Percentiles rank a stretch among this genome's conserved stretches.
Conservation (phyloP, 2,888 invertebrate genomes). For the Mellilla xanthometata region DNA sequence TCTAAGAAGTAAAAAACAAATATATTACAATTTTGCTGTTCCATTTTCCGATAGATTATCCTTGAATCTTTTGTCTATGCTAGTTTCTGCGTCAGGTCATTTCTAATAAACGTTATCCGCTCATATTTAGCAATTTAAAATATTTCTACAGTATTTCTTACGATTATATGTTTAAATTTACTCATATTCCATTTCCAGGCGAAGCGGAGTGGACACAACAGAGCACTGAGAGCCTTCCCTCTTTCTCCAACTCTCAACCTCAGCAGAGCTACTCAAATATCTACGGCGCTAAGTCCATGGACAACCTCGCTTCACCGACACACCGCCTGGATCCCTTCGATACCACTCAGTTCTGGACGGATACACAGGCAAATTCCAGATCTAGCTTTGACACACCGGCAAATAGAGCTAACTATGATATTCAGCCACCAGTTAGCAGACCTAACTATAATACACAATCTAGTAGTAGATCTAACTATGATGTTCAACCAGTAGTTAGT, state of each 20-base stretch:
- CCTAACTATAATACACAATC: constrained; percentile 28
- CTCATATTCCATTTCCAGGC: constrained; percentile 39
- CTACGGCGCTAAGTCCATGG: constrained; percentile 69
- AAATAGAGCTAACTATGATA: constrained; percentile 32
- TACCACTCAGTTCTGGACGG: constrained; percentile 61
- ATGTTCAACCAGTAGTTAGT: neutral
- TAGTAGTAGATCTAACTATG: neutral
- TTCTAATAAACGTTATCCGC: too few species aligned
- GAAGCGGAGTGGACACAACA: constrained; percentile 65
- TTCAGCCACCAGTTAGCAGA: constrained; percentile 13
- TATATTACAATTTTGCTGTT: too few species aligned
- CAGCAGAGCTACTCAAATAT: constrained; percentile 48
- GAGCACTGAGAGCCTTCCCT: constrained; percentile 67
- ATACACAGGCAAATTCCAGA: constrained; percentile 4
- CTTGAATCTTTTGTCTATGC: too few species aligned
- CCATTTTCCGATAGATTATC: too few species aligned
- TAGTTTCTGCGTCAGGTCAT: too few species aligned
- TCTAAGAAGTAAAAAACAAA: too few species aligned
- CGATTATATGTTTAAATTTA: too few species aligned
- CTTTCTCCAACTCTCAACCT: constrained; percentile 42
- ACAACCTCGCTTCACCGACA: constrained; percentile 50
- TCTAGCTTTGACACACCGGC: constrained; percentile 21
- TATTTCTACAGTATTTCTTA: too few species aligned
- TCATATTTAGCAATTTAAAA: too few species aligned
- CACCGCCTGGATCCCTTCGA: constrained; percentile 60